Evolutionary conservation across 2,888 invertebrate genomes (phyloP), one percentile per base, ranked within the genome.

Genomic region (Synanthedon vespiformis): DNA sequence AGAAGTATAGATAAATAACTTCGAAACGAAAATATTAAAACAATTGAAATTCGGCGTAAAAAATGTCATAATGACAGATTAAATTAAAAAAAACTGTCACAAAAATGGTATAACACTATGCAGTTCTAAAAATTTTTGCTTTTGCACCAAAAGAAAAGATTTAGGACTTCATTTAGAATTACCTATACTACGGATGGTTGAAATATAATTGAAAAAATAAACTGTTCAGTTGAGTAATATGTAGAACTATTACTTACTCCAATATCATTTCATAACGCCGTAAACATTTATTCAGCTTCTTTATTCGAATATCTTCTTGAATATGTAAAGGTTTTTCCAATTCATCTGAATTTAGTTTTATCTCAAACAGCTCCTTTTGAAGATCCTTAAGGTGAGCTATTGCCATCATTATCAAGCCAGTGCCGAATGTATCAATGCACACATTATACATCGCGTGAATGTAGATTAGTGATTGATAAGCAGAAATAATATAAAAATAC

Each of bases 401-500:
- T 44, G 44, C 44, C 44, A 44, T 44, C 44, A 44, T 44, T 44
- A 44, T 44, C 13, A 44, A 44, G 44, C 44, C 44, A n/a, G 12
- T 44, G n/a, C 12, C 13, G 13, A 44, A 44, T 44, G 44, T 13
- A 12, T 44, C 44, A n/a, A 44, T 13, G 8, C 13, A 10, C 5
- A 44, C 12, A 22, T 51, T 51, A 16, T 47, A 53, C 47, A 48
- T 55, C 53, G 51, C 53, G 12, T 51, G 49, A 44, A n/a, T 13
- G 44, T 44, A 44, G 44, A 44, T 44, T 6, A 44, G 3, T 44
- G 44, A 44, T 44, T 44, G 44, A 13, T 44, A 44, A 13, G 11
- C 12, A 13, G 0, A 44, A 13, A 44, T 13, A 44, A 44, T 44
- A 13, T 44, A 44, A 44, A 44, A 44, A 44, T 44, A 44, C n/a